Evolutionary conservation across 2,113 vertebrate species (phyloP), one percentile per base, ranked within the genome.

Genomic region (Podarcis raffonei): DNA sequence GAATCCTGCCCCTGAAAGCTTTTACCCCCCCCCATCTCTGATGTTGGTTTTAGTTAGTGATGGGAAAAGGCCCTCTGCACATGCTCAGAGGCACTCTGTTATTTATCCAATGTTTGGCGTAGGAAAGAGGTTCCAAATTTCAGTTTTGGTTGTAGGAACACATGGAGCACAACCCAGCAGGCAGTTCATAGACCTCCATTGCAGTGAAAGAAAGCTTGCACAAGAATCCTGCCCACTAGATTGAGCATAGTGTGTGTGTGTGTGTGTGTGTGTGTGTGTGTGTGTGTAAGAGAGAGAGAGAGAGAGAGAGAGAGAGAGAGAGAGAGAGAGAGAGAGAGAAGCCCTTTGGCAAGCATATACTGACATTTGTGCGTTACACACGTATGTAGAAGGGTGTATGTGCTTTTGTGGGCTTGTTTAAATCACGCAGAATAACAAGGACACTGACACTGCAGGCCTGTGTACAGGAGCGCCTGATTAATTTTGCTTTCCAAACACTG

Each of bases 401-500:
- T 48, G 20, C 68, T 72, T 87, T 37, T 53, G 86, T 6, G 12
- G 22, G n/a, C 72, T 57, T 5, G n/a, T 71, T 75, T 22, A 88
- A 53, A 74, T 25, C 25, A 35, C 57, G 13, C 32, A 69, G 39
- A 0, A 0, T 4, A 81, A 69, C 27, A 57, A 6, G 62, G 7
- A 27, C 0, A 20, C 57, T 57, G 62, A 86, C 81, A 77, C 23
- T 0, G 2, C 30, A 8, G 89, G 30, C 7, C 89, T 1, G 3
- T 8, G n/a, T 80, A 88, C 0, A 35, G 32, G 35, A 83, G 71
- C 5, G 4, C 53, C 59, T 87, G 85, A 0, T 87, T 91, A 92
- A 94, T 91, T 83, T 69, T 82, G 72, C 89, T 90, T 90, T 25
- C 57, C 89, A 1, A 86, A 57, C 22, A 9, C 59, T 75, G 37